Conservation (phyloP, 1,140 invertebrate species). For the Eubasilissa regina region DNA sequence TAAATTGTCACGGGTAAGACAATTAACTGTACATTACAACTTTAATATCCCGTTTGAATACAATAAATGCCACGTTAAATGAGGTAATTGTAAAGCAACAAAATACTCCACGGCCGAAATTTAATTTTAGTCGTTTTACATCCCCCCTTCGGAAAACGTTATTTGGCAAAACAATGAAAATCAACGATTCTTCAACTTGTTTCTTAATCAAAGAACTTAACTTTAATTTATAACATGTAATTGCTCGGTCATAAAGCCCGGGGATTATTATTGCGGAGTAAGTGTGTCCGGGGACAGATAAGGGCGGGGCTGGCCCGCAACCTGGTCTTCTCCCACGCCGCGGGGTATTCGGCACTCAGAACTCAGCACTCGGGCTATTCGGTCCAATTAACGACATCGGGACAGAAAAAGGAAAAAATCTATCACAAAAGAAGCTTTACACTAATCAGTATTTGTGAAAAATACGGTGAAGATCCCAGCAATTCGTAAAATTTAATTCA, state of each 20-base stretch:
- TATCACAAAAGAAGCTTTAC: no score
- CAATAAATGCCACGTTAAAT: no score
- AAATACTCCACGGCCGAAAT: no score
- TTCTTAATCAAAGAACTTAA: slow-evolving; percentile 28
- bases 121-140: no score
- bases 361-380: no score
- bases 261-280: slow-evolving; percentile 31
- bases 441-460: no score
- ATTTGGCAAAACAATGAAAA: background rate
- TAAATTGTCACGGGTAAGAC: no score
- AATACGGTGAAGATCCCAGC: background rate
- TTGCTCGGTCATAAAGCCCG: slow-evolving; percentile 25
- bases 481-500: background rate
- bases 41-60: no score
- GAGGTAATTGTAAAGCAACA: no score
- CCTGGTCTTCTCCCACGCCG: background rate
- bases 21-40: no score
- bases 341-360: background rate
- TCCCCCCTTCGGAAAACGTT: background rate
- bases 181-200: slow-evolving; percentile 7
- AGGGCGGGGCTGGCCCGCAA: slow-evolving; percentile 5
- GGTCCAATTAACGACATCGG: no score
- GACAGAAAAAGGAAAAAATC: no score
- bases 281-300: slow-evolving; percentile 37
- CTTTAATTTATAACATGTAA: slow-evolving; percentile 40